phyloP scores from a whole-genome alignment of 2,888 invertebrate genomes.

The Syrista parreyssii region DNA sequence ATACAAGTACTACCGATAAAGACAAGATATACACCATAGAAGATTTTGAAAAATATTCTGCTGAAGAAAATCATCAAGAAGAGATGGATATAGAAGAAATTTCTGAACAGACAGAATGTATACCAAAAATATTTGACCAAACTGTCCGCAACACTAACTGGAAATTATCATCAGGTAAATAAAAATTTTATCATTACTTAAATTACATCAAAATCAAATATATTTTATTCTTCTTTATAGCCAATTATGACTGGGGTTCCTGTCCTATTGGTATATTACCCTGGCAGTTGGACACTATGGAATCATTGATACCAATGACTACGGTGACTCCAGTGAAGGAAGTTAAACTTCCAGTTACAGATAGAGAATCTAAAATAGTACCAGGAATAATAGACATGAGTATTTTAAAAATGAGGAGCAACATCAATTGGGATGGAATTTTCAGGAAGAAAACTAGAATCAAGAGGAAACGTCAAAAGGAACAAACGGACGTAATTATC shows the following conservation, averaged over 20 bases:
- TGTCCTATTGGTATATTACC: slow-evolving; percentile 70
- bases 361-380: slow-evolving; percentile 35
- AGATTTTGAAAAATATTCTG: slow-evolving; percentile 58
- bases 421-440: slow-evolving; percentile 55
- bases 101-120: slow-evolving; percentile 5
- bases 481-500: slow-evolving; percentile 37
- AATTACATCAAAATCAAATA: slow-evolving; percentile 34
- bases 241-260: slow-evolving; percentile 63
- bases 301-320: slow-evolving; percentile 32
- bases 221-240: slow-evolving; percentile 62
- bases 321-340: slow-evolving; percentile 16
- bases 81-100: slow-evolving; percentile 14
- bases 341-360: slow-evolving; percentile 20
- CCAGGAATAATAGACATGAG: slow-evolving; percentile 49
- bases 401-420: slow-evolving; percentile 42
- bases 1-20: slow-evolving; percentile 30
- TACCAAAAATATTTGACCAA: slow-evolving; percentile 35
- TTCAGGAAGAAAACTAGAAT: slow-evolving; percentile 43
- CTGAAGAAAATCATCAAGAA: slow-evolving; percentile 3
- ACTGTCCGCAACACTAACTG: slow-evolving; percentile 48
- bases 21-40: slow-evolving; percentile 66
- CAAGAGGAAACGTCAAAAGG: slow-evolving; percentile 39
- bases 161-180: slow-evolving; percentile 43
- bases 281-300: slow-evolving; percentile 59
- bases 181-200: slow-evolving; percentile 11